Evolutionary conservation across 2,797 vertebrate genomes (phyloP).

Genomic region (Darevskia mixta): DNA sequence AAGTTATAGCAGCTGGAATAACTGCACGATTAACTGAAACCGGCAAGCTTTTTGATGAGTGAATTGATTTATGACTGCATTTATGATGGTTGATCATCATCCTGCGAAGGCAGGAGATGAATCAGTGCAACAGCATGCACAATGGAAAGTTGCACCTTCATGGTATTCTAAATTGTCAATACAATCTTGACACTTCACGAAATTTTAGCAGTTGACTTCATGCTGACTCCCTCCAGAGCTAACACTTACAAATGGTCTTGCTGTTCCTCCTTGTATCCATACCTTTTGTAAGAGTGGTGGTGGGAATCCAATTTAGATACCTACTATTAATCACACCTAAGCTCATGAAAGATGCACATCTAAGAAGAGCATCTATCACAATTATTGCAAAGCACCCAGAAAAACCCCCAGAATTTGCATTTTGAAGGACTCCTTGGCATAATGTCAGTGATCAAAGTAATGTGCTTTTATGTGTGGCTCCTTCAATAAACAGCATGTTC

Average conservation of each 20-base stretch:
- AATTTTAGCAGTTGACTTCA: constrained; percentile 44
- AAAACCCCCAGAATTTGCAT: constrained; percentile 13
- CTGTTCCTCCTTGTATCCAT: background rate
- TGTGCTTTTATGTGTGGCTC: constrained; percentile 10
- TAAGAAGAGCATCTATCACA: constrained; percentile 55
- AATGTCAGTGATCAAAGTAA: constrained; percentile 49
- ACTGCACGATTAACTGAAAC: background rate
- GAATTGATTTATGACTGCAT: background rate
- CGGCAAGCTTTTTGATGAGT: background rate
- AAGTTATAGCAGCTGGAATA: background rate
- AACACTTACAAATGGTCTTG: constrained; percentile 40
- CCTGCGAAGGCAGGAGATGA: background rate
- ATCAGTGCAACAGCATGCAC: background rate
- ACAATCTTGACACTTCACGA: background rate
- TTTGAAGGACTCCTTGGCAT: constrained; percentile 38
- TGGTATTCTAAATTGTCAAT: constrained; percentile 4
- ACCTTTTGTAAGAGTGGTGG: background rate
- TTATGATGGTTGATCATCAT: background rate
- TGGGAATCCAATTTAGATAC: background rate
- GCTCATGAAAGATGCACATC: constrained; percentile 4
- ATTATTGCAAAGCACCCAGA: constrained; percentile 46
- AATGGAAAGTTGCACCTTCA: background rate
- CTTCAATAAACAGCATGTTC: constrained; percentile 44
- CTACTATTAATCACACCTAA: constrained; percentile 50
- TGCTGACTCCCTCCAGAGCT: constrained; percentile 48